phyloP scores from a whole-genome alignment of 2,888 invertebrate species.

The Brassicogethes aeneus region DNA sequence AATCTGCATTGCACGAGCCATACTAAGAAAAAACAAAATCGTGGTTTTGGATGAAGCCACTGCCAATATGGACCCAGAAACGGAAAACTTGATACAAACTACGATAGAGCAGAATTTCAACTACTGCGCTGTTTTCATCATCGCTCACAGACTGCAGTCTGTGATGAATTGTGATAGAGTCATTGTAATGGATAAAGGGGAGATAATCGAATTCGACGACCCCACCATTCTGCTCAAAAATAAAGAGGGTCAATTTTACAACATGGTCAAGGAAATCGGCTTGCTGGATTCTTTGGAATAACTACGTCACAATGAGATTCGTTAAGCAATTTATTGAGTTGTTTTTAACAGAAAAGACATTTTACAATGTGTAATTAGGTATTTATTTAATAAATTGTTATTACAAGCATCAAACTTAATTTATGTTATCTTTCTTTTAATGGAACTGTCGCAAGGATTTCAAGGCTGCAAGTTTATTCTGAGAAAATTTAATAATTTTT shows the following conservation, averaged over 20 bases:
- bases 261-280: conserved; percentile 17
- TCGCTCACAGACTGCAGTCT: conserved; percentile 39
- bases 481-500: no score
- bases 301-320: no score
- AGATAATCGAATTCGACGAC: conserved; percentile 25
- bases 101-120: conserved; percentile 45
- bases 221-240: conserved; percentile 22
- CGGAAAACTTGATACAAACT: conserved; percentile 46
- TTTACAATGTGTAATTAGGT: no score
- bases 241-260: conserved; percentile 21
- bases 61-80: conserved; percentile 47
- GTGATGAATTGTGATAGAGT: conserved; percentile 49
- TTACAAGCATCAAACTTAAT: no score
- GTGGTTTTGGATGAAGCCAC: conserved; percentile 51
- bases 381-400: no score
- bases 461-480: no score
- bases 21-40: conserved; percentile 44
- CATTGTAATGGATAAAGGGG: conserved; percentile 46
- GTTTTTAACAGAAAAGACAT: no score
- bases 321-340: no score
- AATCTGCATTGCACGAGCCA: conserved; percentile 48
- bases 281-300: no score
- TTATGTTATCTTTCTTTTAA: no score
- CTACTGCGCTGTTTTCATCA: conserved; percentile 47
- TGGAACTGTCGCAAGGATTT: no score